Percentiles rank a stretch among this genome's conserved stretches.
Conservation (phyloP, 2,888 invertebrate genomes). For the Panopea generosa region DNA sequence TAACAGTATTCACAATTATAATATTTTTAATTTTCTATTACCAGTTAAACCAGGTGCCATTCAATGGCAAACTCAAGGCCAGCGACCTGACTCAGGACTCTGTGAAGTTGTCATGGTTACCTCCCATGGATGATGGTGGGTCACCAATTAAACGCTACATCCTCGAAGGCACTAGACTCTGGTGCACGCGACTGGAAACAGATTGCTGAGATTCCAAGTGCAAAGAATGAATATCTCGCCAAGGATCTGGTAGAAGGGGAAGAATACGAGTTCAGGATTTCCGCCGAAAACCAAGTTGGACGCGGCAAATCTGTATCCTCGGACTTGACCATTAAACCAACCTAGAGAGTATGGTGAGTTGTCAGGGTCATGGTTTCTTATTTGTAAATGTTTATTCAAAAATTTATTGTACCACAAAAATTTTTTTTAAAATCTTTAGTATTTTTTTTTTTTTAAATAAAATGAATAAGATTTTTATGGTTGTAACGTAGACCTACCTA, state of each 20-base stretch:
- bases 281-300: conserved; percentile 95
- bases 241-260: conserved; percentile 92
- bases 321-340: conserved; percentile 86
- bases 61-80: conserved; percentile 87
- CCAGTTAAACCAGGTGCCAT: conserved; percentile 1
- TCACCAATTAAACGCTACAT: conserved; percentile 77
- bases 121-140: conserved; percentile 80
- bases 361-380: no score
- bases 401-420: no score
- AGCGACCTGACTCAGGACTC: conserved; percentile 93
- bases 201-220: conserved; percentile 68
- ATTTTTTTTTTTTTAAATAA: no score
- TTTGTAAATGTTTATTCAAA: no score
- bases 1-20: no score
- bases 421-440: no score
- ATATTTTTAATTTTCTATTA: conserved; percentile 13
- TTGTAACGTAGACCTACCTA: no score
- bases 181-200: conserved; percentile 91
- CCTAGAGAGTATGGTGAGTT: conserved; percentile 76
- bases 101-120: conserved; percentile 89
- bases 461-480: no score
- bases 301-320: conserved; percentile 86
- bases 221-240: conserved; percentile 48
- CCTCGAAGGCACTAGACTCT: conserved; percentile 89
- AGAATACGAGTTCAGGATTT: conserved; percentile 94